phyloP scores from a whole-genome alignment of 1,140 invertebrate genomes.

The Rhopalosiphum padi region DNA sequence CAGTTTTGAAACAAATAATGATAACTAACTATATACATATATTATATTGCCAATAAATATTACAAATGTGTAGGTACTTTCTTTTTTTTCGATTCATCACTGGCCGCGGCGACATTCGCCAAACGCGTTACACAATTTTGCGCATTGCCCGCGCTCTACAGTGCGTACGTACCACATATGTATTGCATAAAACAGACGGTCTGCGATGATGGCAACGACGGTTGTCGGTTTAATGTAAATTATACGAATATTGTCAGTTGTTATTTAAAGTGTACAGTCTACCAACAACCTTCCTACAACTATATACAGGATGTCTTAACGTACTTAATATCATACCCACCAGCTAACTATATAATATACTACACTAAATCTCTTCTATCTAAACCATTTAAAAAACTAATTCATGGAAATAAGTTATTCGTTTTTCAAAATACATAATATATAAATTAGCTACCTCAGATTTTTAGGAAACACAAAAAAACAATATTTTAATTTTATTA shows the following conservation, averaged over 20 bases:
- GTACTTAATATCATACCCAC: background rate
- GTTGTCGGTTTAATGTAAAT: background rate
- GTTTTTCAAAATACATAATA: background rate
- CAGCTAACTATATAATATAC: background rate
- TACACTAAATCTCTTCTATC: background rate
- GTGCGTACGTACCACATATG: background rate
- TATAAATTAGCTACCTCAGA: background rate
- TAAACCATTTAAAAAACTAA: background rate
- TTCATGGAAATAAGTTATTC: background rate
- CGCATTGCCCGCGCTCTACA: background rate
- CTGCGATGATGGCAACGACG: background rate
- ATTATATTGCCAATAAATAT: slow-evolving; percentile 9
- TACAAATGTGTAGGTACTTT: background rate
- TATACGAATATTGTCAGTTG: background rate
- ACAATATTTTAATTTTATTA: background rate
- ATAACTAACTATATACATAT: background rate
- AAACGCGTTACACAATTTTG: slow-evolving; percentile 21
- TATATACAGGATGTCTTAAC: background rate
- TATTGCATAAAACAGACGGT: slow-evolving; percentile 22
- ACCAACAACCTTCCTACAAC: background rate
- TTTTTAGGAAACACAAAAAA: background rate
- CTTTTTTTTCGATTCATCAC: slow-evolving; percentile 42
- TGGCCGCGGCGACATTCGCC: background rate
- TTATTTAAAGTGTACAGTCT: background rate
- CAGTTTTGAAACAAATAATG: background rate